Base-by-base conservation (phyloP, 2,113 vertebrate species). In the Tretioscincus oriximinensis region DNA sequence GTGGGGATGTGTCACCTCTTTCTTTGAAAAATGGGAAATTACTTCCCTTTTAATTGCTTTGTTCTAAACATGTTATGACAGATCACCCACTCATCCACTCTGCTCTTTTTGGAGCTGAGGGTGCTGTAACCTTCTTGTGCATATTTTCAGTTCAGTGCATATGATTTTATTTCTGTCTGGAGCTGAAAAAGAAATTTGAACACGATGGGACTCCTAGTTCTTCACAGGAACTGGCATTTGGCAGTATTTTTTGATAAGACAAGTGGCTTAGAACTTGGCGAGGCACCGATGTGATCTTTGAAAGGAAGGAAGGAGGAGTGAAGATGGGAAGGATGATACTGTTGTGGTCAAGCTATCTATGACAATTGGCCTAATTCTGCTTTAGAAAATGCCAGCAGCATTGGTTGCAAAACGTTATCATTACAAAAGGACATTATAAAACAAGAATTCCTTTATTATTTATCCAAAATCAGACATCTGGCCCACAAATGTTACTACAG, bases 11-110 rank as follows among this genome's bases (percentile, higher is more conserved):
- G 65, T 80, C 73, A 80, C 82, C 47, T 70, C 60, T 76, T 58
- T 70, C 58, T 84, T 75, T 79, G 82, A 64, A 75, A 51, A 70
- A 80, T 79, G 58, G 45, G 73, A 84, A 84, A 84, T 71, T 80
- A 75, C 58, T 84, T 80, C 58, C 66, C 58, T 84, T 41, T 80
- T 80, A 80, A 76, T 76, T 76, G 77, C 45, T 84, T 80, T 80
- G 66, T 80, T 76, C 77, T 49, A 63, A 80, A 65, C 77, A 70
- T 80, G 77, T 80, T 84, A 76, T 84, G 83, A 84, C 77, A 80
- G 83, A 76, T 84, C 77, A 84, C 77, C 76, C 76, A 83, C 76
- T 83, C 76, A 78, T 58, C 77, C 83, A 76, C 72, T 84, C 72
- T 84, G 83, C 77, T 70, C 83, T 80, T 80, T 84, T 84, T 75